Evolutionary conservation across 2,113 vertebrate species (phyloP), one percentile per base, ranked within the genome.

Genomic region (Notiomystis cincta): DNA sequence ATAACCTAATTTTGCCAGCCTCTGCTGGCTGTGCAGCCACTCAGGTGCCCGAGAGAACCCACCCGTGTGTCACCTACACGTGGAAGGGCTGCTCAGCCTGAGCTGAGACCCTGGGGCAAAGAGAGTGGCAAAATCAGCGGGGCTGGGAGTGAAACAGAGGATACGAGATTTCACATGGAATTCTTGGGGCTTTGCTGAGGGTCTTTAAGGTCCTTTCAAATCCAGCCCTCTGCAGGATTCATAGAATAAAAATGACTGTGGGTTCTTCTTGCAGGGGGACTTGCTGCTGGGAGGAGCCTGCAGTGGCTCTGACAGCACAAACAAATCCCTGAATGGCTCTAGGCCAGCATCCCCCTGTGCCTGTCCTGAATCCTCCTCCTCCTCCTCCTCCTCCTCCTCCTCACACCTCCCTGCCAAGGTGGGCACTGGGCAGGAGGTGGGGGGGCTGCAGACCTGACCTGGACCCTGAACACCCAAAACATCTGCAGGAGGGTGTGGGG

Each of bases 121-220:
- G 16, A 1, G 31, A 67, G 35, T 1, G 64, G 37, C 16, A 19
- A 15, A 54, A 75, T 8, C 6, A 17, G 25, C 2, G 40, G 38
- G 21, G 27, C 0, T 71, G 71, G 38, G 33, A 23, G 8, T 8
- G 50, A 6, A 11, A 2, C 28, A 19, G 17, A 11, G 44, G 18
- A 21, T 2, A 1, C 3, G 4, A 0, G 20, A 10, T 15, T 31
- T 14, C 5, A 16, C 2, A 0, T 11, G 79, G 40, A 10, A 38
- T 35, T 20, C 40, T 1, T 50, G 51, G 71, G 71, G 31, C 31
- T 64, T 10, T 71, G 57, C 40, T 56, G 66, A 56, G 30, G 10
- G 14, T 35, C 57, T 31, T 19, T 19, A 7, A 18, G 66, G 42
- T 15, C 35, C 50, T 21, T 42, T 35, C 17, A 48, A 64, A 42